Base-by-base conservation (phyloP, 2,888 invertebrate species). In the Troglohyphantes excavatus region DNA sequence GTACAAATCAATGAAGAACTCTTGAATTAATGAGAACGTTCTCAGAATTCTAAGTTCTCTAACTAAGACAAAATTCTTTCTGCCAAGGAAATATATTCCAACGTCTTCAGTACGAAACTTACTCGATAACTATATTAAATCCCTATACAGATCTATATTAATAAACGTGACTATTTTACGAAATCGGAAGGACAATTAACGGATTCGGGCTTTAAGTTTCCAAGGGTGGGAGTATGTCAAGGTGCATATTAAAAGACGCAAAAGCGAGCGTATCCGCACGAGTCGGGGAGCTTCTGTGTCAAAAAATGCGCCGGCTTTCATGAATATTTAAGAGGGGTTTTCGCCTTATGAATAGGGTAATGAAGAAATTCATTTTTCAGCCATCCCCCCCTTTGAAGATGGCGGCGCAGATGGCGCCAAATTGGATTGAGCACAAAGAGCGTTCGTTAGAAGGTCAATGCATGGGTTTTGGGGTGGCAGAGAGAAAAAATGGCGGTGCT, bases 301-400 rank as follows among this genome's bases (percentile, higher is more conserved):
- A 78, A 63, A 75, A 75, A 75, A 75, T 29, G 29, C 26, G 2
- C 33, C 17, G 26, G 65, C 17, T 61, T 46, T 33, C 82, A 82
- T 82, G 72, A 82, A 82, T 82, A 82, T 82, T 82, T 72, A 82
- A 82, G 33, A 19, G 33, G 17, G 21, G 59, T 26, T 19, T 5
- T 1, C n/a, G 17, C 27, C 82, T 82, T 70, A 82, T 82, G 82
- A 82, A 82, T 82, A 82, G 19, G 17, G 61, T 72, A 82, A 82
- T 61, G 82, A 72, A 72, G 39, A 39, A 21, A 61, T 26, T 59
- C 70, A 82, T 82, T 82, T 72, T 82, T 82, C 70, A 82, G 33
- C 7, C 39, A 39, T 59, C 61, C 70, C 61, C 70, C 59, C 6
- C 1, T 59, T 46, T 59, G 17, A 53, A 53, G 59, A 23, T 59